A percentile compares a stretch with the other conserved stretches of the same genome.
Evolutionary conservation across 2,797 vertebrate genomes (phyloP).

Genomic region (Lagorchestes hirsutus): DNA sequence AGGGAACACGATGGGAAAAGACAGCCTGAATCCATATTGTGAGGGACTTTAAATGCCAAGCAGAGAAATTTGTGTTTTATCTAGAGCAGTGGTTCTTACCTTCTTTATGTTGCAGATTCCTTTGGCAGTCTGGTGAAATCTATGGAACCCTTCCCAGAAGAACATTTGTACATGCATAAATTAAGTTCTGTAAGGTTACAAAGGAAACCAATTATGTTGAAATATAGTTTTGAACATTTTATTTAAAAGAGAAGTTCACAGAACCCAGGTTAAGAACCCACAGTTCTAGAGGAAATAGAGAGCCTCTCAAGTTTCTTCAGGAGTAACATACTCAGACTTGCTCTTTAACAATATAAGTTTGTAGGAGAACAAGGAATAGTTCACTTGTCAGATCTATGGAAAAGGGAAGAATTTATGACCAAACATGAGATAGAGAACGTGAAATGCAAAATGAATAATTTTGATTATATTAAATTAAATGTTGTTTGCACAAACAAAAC

Average conservation of each 20-base stretch:
- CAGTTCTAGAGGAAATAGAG: background rate
- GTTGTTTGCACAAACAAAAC: no score
- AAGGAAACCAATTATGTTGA: background rate
- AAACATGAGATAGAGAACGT: no score
- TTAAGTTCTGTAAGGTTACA: background rate
- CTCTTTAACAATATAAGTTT: background rate
- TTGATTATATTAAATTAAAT: no score
- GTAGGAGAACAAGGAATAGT: no score
- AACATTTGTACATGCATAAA: background rate
- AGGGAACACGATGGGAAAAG: background rate
- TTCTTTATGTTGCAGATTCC: background rate
- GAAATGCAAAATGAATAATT: no score
- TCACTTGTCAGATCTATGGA: no score
- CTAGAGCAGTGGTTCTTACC: background rate
- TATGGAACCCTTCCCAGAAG: background rate
- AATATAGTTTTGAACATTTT: background rate
- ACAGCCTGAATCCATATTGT: background rate
- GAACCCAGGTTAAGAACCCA: background rate
- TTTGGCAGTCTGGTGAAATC: background rate
- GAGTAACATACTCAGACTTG: background rate
- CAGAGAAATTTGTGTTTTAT: background rate
- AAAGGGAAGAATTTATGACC: no score
- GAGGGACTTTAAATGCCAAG: background rate
- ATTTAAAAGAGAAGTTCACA: background rate
- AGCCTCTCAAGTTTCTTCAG: background rate